Base-by-base conservation (phyloP, 2,113 vertebrate genomes). In the Sisor rabdophorus region DNA sequence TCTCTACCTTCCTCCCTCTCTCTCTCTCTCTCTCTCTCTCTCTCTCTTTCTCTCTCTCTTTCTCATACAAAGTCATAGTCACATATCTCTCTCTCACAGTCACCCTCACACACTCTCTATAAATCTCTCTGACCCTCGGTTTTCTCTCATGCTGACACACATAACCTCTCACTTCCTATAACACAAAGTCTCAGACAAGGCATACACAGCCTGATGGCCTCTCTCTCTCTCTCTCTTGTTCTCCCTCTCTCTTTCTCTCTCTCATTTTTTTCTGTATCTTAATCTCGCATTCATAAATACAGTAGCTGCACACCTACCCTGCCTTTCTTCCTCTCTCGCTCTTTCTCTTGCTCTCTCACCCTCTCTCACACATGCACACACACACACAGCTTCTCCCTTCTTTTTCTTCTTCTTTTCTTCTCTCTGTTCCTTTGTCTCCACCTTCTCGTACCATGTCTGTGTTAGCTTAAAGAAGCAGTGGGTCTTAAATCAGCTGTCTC, bases 401-500 rank as follows among this genome's bases (percentile, higher is more conserved):
- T n/a, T n/a, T n/a, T n/a, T 36, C 32, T 44, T 10, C 10, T 9
- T 52, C 67, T 72, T 79, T 52, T 56, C 24, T 60, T 70, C 71
- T 75, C 61, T 71, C 65, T 17, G 30, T 73, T 79, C 67, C 71
- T 80, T 56, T 77, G 58, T 79, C 71, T 78, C 55, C 79, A 81
- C 80, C 83, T 86, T 85, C 77, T 74, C 54, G 80, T 65, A 85
- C 86, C 81, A 64, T 76, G 75, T 70, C 73, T 76, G 75, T 69
- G 81, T 85, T 89, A 89, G 85, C 88, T 89, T 87, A 90, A 88
- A 90, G 87, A 85, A 89, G 88, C 83, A 83, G 79, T 77, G 87
- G 84, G 88, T 90, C 92, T 91, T 91, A 92, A 93, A 92, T 87
- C 88, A 89, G 88, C 87, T 88, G 90, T 92, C 92, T 92, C 91